Evolutionary conservation across 2,113 vertebrate species (phyloP), one percentile per base, ranked within the genome.

Genomic region (Meleagris gallopavo): DNA sequence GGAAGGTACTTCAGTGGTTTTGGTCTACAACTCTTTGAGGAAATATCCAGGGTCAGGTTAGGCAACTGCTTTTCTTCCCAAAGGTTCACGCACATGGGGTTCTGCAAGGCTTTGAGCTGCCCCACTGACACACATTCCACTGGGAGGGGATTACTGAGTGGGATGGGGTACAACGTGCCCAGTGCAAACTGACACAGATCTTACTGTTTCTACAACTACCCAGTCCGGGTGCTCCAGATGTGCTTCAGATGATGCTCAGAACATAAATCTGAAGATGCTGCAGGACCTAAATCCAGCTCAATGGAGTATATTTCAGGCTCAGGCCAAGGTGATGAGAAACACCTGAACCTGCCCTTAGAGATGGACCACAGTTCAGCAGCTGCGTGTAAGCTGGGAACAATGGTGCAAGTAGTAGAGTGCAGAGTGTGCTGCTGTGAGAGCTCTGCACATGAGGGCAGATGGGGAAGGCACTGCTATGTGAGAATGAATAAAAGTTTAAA

Each of bases 101-200:
- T 83, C 40, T 95, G 85, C 4, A 10, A 89, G 92, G 94, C n/a
- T 87, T 72, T 58, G 29, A 57, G 76, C 86, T 96, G 92, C 54
- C 88, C 95, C 70, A 94, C 80, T 96, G 96, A 92, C 96, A 95
- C 66, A 81, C 65, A 88, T 96, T 75, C 5, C 0, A 0, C 24
- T 69, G 81, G 80, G 80, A 95, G 27, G 9, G 88, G 58, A 78
- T 90, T 88, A 38, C 92, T 54, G 61, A 88, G 58, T 57, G 91
- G 5, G 52, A 46, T 20, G 24, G 57, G 25, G 90, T 88, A 32
- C 77, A 90, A 94, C 81, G 86, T 5, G 36, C 70, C 62, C 83
- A 66, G 70, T 92, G 83, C 65, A 86, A 93, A 90, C 86, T 45
- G 69, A 78, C 88, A 88, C 58, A 77, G 86, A 90, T 85, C 86